Evolutionary conservation across 2,797 vertebrate species (phyloP).

Genomic region (Thamnophis elegans): DNA sequence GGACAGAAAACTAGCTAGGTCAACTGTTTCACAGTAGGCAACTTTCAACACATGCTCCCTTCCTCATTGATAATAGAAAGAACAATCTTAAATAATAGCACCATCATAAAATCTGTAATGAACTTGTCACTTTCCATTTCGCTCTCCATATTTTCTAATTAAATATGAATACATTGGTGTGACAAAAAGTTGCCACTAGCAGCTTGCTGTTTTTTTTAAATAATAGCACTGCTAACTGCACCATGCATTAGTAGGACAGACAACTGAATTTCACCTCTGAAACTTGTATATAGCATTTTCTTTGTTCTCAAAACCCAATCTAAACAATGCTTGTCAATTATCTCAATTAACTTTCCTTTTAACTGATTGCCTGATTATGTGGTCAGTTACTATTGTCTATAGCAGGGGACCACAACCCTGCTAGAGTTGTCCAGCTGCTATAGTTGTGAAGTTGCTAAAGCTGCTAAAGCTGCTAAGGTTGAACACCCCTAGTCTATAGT

Average conservation of each 20-base stretch:
- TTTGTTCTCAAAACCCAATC: background rate
- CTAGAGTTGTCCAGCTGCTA: background rate
- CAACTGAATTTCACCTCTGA: background rate
- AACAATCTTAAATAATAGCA: background rate
- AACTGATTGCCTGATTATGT: background rate
- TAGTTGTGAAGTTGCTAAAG: background rate
- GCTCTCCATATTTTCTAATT: background rate
- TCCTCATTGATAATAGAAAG: background rate
- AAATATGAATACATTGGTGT: conserved; percentile 1
- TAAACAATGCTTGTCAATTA: background rate
- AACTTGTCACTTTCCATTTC: background rate
- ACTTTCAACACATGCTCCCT: background rate
- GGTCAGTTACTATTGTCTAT: background rate
- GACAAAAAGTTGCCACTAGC: background rate
- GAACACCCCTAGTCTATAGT: background rate
- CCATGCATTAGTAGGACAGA: background rate
- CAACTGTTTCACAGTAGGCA: background rate
- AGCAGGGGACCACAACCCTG: background rate
- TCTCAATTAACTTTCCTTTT: background rate
- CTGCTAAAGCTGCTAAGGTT: background rate
- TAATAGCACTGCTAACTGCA: background rate
- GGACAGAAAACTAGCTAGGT: background rate
- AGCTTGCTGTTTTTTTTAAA: background rate
- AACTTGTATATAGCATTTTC: background rate
- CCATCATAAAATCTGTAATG: background rate